Evolutionary conservation across 2,113 vertebrate species (phyloP).

Genomic region (Alouatta palliata): DNA sequence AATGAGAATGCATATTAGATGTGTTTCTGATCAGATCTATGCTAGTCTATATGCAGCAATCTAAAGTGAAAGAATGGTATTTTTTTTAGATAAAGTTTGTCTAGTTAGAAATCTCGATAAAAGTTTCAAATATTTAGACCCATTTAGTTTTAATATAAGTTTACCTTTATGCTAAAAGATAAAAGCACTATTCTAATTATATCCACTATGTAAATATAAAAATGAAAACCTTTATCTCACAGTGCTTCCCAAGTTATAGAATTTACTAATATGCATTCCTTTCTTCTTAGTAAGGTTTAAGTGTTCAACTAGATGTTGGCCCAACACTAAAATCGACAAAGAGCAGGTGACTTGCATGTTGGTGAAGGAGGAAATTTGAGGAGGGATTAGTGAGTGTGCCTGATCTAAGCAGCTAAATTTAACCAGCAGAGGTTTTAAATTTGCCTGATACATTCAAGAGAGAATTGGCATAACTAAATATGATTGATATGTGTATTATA

Average conservation of each 20-base stretch:
- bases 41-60: background rate
- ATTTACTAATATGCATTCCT: background rate
- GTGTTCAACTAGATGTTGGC: background rate
- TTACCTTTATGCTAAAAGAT: background rate
- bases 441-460: background rate
- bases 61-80: background rate
- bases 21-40: background rate
- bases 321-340: background rate
- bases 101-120: background rate
- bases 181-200: background rate
- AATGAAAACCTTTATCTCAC: background rate
- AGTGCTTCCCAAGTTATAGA: background rate
- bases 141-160: conserved; percentile 42
- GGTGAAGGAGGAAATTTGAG: background rate
- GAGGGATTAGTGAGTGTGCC: background rate
- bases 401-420: background rate
- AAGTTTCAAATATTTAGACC: background rate
- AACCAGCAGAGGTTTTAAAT: background rate
- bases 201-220: background rate
- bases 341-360: background rate
- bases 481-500: background rate
- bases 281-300: background rate
- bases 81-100: background rate
- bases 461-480: background rate
- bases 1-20: background rate